Evolutionary conservation across 1,140 invertebrate genomes (phyloP), one percentile per base, ranked within the genome.

Genomic region (Sesamia nonagrioides): DNA sequence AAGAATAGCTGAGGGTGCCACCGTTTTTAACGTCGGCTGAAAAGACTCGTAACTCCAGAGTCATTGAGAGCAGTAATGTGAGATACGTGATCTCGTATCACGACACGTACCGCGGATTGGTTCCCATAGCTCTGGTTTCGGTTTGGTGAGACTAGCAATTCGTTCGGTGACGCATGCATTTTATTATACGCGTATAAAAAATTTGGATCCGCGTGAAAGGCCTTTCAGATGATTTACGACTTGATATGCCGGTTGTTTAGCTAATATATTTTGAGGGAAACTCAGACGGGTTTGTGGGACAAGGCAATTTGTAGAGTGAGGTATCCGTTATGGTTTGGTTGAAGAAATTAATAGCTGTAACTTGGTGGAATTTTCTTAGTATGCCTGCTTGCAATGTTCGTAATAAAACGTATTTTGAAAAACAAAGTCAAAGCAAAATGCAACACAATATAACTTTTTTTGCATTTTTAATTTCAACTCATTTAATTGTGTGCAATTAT

Each of bases 41-140:
- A 86, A 84, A 86, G 83, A 85, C 76, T 86, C 82, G 86, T 86
- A 84, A 85, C 85, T 86, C 81, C 42, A 73, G 73, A 88, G 82
- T 84, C 86, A 80, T 86, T 88, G 82, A 82, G 77, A 35, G 77
- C 78, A 78, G 82, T 85, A 88, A 88, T 86, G 83, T 78, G 81
- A 80, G 75, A 68, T 81, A 88, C 86, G 86, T 88, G 85, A 84
- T 77, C 68, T 50, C 76, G 73, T 75, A 72, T 78, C 48, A 27
- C 27, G 60, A 27, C 84, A 83, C 84, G 84, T 84, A 61, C 61
- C 48, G 40, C 56, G 68, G 75, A 79, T 86, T 63, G 80, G 60
- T 79, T 82, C 76, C 66, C 74, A 74, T 72, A 54, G 61, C 71
- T 83, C 48, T 78, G 74, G 54, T 77, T 75, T 71, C 61, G 58